These are phyloP conservation scores for Rynchops niger DNA, from an alignment of 2,113 vertebrate genomes.

Conservation along the genomic window DNA sequence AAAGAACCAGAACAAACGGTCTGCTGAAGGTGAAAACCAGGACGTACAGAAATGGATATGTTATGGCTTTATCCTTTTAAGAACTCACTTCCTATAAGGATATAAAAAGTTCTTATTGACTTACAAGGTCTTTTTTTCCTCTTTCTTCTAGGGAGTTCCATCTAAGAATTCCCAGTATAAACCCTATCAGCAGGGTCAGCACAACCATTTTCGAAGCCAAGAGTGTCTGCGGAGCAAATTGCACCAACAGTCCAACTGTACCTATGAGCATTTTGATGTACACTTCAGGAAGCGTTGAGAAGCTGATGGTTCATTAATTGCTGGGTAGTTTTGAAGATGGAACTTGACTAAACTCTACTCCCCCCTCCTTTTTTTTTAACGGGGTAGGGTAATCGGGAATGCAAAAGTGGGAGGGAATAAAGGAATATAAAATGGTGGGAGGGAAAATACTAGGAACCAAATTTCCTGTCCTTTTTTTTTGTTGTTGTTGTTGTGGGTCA, in stretches of 20 bases:
- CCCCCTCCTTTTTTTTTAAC: slow-evolving; percentile 32
- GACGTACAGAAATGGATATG: background rate
- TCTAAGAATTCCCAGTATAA: slow-evolving; percentile 41
- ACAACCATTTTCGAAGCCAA: slow-evolving; percentile 56
- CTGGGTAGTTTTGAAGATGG: slow-evolving; percentile 43
- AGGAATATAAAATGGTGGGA: background rate
- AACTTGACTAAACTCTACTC: slow-evolving; percentile 25
- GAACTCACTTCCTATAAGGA: background rate
- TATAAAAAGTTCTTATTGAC: background rate
- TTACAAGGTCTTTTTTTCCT: background rate
- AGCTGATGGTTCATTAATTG: slow-evolving; percentile 33
- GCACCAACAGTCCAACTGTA: background rate
- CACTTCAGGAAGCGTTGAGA: background rate
- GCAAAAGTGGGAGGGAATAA: slow-evolving; percentile 37
- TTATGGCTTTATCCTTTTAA: background rate
- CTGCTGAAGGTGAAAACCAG: background rate
- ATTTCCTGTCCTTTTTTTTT: background rate
- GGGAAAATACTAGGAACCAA: background rate
- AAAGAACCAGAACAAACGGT: background rate
- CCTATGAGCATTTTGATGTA: background rate
- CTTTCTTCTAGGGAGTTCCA: slow-evolving; percentile 41
- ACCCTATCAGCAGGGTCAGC: slow-evolving; percentile 60
- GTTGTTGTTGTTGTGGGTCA: background rate
- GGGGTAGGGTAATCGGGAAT: background rate
- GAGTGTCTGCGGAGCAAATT: slow-evolving; percentile 16